Base-by-base conservation (phyloP, 1,140 invertebrate species). In the Goniozus legneri region DNA sequence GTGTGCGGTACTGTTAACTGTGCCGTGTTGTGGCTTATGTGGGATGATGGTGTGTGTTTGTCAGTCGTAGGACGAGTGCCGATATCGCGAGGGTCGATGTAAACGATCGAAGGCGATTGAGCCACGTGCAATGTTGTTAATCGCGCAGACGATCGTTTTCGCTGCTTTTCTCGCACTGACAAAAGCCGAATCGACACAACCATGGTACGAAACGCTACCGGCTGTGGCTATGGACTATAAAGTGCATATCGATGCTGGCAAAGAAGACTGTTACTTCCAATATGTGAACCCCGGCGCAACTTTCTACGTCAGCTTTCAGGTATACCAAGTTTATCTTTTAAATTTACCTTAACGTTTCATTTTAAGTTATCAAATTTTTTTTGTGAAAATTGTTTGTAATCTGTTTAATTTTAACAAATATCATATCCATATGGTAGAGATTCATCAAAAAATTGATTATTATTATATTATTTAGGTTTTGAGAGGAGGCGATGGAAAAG, bases 151-250 rank as follows among this genome's bases (percentile, higher is more conserved):
- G 41, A 50, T 65, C 13, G 8, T 58, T 24, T 39, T 62, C 32
- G 50, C 41, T 30, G 48, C 58, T 10, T 47, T 56, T 8, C 19
- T 61, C 8, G 47, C 41, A 15, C 22, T 51, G 2, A 44, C 54
- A 31, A 44, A 50, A 38, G 52, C 56, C 8, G 60, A 69, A 52
- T 34, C 54, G n/a, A 67, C 67, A 12, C 50, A 65, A 40, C 82
- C 82, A 58, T 89, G 87, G 87, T 89, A 89, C 67, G 88, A 90
- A 72, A 83, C 84, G 48, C 64, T 91, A 38, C 91, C 91, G 3
- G 91, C 91, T 12, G 88, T 95, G 15, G 90, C 91, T 0, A 94
- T 94, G 89, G 92, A 96, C 56, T 94, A 95, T 68, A 95, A 95
- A 80, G 88, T 95, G 13, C 89, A 94, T 70, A 85, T 96, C 45